These are phyloP conservation scores for Plectropomus leopardus DNA, from an alignment of 2,113 vertebrate species.

Conservation along the genomic window DNA sequence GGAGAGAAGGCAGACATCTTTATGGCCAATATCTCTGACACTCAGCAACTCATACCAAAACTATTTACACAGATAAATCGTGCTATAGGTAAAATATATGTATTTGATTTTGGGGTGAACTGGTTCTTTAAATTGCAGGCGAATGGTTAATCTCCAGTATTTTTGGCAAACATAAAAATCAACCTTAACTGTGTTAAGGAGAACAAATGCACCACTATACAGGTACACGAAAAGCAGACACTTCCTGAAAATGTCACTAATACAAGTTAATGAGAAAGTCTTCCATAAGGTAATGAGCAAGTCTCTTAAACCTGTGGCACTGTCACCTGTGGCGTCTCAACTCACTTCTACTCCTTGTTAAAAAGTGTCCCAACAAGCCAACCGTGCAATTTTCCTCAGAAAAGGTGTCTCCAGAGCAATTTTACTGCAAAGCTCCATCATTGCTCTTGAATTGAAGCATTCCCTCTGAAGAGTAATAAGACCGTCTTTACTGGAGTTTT, in stretches of 20 bases:
- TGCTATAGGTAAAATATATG: too few relatives aligned
- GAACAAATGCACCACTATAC: slow-evolving; percentile 32
- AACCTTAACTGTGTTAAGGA: not conserved
- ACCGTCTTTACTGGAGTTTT: slow-evolving; percentile 53
- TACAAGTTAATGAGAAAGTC: slow-evolving; percentile 31
- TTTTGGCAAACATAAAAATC: slow-evolving; percentile 23
- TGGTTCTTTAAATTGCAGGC: too few relatives aligned
- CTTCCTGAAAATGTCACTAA: slow-evolving; percentile 41
- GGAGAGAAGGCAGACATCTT: too few relatives aligned
- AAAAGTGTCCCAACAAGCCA: slow-evolving; percentile 42
- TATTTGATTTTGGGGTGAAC: too few relatives aligned
- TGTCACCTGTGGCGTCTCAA: slow-evolving; percentile 44
- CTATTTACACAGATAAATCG: too few relatives aligned
- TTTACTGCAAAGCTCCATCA: slow-evolving; percentile 27
- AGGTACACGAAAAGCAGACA: slow-evolving; percentile 19
- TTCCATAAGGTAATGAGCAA: slow-evolving; percentile 20
- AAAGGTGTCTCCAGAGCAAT: not conserved
- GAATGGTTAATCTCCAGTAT: slow-evolving; percentile 6
- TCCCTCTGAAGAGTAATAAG: slow-evolving; percentile 33
- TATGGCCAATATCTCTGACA: too few relatives aligned
- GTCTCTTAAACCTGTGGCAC: slow-evolving; percentile 56
- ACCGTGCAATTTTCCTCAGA: not conserved
- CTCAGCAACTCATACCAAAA: too few relatives aligned
- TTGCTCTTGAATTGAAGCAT: slow-evolving; percentile 24
- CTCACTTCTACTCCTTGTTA: slow-evolving; percentile 57